Percentiles rank a stretch among this genome's conserved stretches.
Evolutionary conservation across 2,888 invertebrate genomes (phyloP).

Genomic region (Galeopsomyia nigrocyanea): DNA sequence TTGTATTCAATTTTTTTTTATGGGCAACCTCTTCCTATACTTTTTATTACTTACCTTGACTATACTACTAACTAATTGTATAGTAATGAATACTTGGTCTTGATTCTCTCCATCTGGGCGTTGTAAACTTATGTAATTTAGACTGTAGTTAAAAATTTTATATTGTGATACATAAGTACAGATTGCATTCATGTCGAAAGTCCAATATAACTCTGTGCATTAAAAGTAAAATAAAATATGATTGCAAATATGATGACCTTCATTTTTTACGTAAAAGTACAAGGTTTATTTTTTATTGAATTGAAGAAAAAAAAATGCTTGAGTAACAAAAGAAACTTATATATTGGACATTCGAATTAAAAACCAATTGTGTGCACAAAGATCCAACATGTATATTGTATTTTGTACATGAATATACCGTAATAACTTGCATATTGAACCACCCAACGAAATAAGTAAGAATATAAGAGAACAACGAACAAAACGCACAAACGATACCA

Average conservation of each 20-base stretch:
- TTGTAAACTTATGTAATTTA: slow-evolving; percentile 56
- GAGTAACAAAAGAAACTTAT: not conserved
- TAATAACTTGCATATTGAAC: slow-evolving; percentile 21
- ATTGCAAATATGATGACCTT: too few relatives aligned
- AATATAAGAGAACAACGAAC: slow-evolving; percentile 15
- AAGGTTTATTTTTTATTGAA: too few relatives aligned
- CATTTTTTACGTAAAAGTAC: too few relatives aligned
- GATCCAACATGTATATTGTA: slow-evolving; percentile 28
- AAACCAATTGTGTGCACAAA: slow-evolving; percentile 45
- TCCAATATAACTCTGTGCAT: slow-evolving; percentile 15
- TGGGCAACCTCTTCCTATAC: not conserved
- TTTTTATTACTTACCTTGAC: slow-evolving; percentile 4
- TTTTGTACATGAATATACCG: slow-evolving; percentile 24
- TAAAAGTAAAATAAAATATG: too few relatives aligned
- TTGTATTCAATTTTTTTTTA: not conserved
- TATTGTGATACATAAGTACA: slow-evolving; percentile 49
- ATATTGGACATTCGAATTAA: slow-evolving; percentile 49
- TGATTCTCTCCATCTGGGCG: slow-evolving; percentile 47
- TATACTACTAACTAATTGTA: slow-evolving; percentile 33
- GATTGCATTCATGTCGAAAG: slow-evolving; percentile 25
- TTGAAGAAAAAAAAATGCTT: too few relatives aligned
- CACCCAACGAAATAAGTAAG: not conserved
- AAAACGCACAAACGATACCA: slow-evolving; percentile 27
- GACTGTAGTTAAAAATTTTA: slow-evolving; percentile 54
- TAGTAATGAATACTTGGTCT: slow-evolving; percentile 48